Evolutionary conservation across 2,888 invertebrate genomes (phyloP), one percentile per base, ranked within the genome.

Genomic region (Cepaea hortensis): DNA sequence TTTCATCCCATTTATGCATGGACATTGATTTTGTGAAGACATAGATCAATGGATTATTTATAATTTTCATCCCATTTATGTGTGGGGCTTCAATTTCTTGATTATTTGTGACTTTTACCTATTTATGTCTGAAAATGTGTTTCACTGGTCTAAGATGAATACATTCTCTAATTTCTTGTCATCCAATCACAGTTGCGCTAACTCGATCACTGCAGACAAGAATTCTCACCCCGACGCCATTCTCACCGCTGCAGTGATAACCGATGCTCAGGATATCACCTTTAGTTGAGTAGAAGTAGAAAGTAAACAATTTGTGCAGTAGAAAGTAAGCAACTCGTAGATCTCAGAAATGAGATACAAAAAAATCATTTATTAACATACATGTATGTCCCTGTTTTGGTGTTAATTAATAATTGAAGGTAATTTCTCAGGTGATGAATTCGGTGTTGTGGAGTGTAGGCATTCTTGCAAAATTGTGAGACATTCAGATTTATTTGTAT

Each of bases 201-300:
- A 99, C 99, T 93, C 96, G 97, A 88, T 98, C 98, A 95, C 99
- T 99, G 98, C 97, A 99, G 95, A 98, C 98, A 93, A 96, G 98
- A 91, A 97, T 99, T 91, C 96, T 99, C 92, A 96, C 97, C 89
- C 98, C 99, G 61, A 98, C 98, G 15, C 96, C 96, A 90, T 99
- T 98, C 95, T 99, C 99, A n/a, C 98, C 98, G 89, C 97, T 98
- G 1, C 96, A 98, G 95, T 98, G 80, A 80, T 18, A 18, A n/a
- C 1, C 62, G 61, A 23, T 55, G 55, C 9, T 11, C 76, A 77
- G 11, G 77, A n/a, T 55, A n/a, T 77, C 20, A 50, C 77, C n/a
- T 46, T 23, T 77, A 55, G 13, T 79, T 23, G 62, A 35, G 79
- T 79, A 79, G 79, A 35, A 23, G 15, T 79, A 79, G 62, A 77